Base-by-base conservation (phyloP, 2,113 vertebrate genomes). In the Amazona guildingii region DNA sequence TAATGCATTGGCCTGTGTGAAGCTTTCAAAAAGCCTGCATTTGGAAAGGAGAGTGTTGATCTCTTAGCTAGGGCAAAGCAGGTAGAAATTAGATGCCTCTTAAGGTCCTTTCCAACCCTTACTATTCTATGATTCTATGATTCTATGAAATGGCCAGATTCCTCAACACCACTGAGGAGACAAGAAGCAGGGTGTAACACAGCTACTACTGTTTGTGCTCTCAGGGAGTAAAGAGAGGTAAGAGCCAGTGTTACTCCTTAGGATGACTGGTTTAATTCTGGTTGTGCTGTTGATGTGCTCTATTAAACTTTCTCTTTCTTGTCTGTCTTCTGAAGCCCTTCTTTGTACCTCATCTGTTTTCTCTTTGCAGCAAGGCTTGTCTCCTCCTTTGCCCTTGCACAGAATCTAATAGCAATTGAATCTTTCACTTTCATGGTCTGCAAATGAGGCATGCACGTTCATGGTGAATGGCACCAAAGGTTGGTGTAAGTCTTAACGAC, bases 311-410 rank as follows among this genome's bases (percentile, higher is more conserved):
- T 81, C 23, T 6, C 27, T 94, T 85, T 90, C 57, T 79, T 91
- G 33, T 37, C 80, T 94, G 46, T 89, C 46, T 86, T 87, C 48
- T 44, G 55, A 23, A 73, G 44, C 55, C 33, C 33, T 91, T 75
- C 76, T 94, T 73, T 91, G 46, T 90, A 19, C 2, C 0, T 92
- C 21, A 28, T 31, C 79, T 94, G 20, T 86, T 69, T 86, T 92
- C 75, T 25, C 66, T 89, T 85, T 79, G 70, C 90, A 95, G 91
- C 74, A 85, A 85, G 54, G 33, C 62, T 76, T 88, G 19, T 85
- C 44, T 95, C 70, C 84, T 94, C 5, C 81, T 92, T 8, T 91
- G 49, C 62, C 12, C 78, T 92, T 92, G 10, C 52, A 64, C 55
- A 66, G 2, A 87, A 44, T 57, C 63, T 92, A 57, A 46, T 93